These are phyloP conservation scores for Chauna torquata DNA, from an alignment of 2,113 vertebrate genomes.

Conservation along the genomic window DNA sequence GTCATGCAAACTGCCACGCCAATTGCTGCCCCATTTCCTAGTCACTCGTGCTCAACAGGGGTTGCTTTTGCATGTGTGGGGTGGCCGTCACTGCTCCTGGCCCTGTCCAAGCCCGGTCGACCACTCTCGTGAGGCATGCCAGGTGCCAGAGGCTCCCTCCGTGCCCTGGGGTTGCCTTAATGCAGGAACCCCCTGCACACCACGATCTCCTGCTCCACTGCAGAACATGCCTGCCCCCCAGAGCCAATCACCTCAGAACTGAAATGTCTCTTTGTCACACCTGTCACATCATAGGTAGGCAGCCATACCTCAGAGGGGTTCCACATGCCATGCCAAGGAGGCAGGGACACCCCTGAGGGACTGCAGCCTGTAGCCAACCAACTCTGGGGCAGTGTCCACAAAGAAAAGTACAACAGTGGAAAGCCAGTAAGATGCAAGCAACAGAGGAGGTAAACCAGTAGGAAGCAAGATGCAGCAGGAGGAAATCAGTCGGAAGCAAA, in stretches of 20 bases:
- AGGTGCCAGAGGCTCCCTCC: too few relatives aligned
- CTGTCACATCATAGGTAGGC: background rate
- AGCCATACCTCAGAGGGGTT: background rate
- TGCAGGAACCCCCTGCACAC: too few relatives aligned
- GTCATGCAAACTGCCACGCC: too few relatives aligned
- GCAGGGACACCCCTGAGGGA: background rate
- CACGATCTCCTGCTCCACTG: too few relatives aligned
- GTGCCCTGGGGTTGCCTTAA: too few relatives aligned
- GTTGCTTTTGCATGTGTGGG: too few relatives aligned
- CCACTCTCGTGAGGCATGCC: too few relatives aligned
- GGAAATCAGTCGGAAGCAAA: background rate
- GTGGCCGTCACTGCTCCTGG: too few relatives aligned
- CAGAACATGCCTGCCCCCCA: too few relatives aligned
- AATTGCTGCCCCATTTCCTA: too few relatives aligned
- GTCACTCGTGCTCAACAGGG: too few relatives aligned
- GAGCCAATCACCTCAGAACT: background rate
- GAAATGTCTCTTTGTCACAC: background rate
- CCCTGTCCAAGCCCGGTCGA: too few relatives aligned
- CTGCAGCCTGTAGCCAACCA: background rate
- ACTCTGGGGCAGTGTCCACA: background rate
- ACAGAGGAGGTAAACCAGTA: background rate
- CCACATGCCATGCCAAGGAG: background rate
- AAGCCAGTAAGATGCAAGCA: background rate
- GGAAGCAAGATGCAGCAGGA: background rate
- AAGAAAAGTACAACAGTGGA: background rate